These are phyloP conservation scores for Nannospalax galili DNA, from an alignment of 2,113 vertebrate species.

Conservation along the genomic window DNA sequence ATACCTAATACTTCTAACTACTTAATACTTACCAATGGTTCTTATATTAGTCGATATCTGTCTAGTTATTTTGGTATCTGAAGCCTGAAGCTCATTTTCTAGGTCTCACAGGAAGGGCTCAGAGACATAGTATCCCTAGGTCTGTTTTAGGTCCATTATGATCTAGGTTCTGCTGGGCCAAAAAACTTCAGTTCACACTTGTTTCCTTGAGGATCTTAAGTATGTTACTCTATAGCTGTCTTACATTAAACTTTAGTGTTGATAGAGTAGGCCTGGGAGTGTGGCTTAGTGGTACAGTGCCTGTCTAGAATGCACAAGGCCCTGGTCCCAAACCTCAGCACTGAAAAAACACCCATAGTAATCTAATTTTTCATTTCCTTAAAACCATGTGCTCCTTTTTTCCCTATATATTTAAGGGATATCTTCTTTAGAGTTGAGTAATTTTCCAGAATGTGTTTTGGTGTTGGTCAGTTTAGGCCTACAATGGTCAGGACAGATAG, in stretches of 20 bases:
- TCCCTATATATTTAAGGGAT: background rate
- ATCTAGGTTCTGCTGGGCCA: background rate
- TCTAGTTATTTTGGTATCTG: background rate
- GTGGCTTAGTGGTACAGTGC: no score
- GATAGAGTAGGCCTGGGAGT: background rate
- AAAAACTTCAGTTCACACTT: background rate
- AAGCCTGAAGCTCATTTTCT: background rate
- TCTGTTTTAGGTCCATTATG: background rate
- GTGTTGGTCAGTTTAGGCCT: background rate
- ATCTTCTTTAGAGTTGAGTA: background rate
- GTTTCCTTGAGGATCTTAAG: conserved; percentile 21
- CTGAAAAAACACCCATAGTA: background rate
- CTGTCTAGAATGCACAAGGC: background rate
- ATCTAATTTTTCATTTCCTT: background rate
- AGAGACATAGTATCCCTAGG: background rate
- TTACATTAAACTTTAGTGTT: background rate
- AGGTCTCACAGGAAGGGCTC: background rate
- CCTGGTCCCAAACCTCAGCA: background rate
- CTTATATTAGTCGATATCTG: background rate
- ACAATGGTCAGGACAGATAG: background rate
- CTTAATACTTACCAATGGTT: background rate
- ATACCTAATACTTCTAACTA: no score
- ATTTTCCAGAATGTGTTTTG: background rate
- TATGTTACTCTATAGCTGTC: background rate
- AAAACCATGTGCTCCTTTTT: background rate